Evolutionary conservation across 2,113 vertebrate genomes (phyloP).

Genomic region (Egretta garzetta): DNA sequence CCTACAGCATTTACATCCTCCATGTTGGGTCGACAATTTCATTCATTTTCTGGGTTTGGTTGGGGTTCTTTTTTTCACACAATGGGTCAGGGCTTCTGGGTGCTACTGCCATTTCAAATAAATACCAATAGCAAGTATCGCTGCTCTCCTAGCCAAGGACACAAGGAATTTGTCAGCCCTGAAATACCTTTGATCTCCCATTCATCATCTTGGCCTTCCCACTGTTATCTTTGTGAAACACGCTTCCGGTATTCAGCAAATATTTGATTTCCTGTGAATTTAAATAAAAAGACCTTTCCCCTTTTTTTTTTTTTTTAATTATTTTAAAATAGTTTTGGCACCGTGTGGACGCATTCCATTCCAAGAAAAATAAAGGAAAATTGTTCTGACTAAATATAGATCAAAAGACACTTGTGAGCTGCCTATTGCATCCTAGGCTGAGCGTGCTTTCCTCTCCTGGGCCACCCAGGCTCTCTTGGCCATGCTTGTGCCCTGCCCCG

Average conservation of each 20-base stretch:
- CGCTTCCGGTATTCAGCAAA: conserved; percentile 59
- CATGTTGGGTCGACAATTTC: rapidly evolving
- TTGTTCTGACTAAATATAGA: conserved; percentile 18
- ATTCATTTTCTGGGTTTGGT: neutral
- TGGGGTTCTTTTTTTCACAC: neutral
- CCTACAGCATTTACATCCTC: neutral
- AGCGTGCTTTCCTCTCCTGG: neutral
- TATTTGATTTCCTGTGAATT: conserved; percentile 68
- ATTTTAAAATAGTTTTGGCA: conserved; percentile 20
- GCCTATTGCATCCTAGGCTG: neutral
- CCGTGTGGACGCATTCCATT: neutral
- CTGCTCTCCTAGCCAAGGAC: neutral
- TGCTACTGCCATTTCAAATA: rapidly evolving
- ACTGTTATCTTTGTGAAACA: conserved; percentile 54
- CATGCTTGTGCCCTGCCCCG: neutral
- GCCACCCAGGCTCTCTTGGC: neutral
- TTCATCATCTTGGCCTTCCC: conserved; percentile 36
- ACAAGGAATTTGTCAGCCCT: neutral
- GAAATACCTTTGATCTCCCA: conserved; percentile 32
- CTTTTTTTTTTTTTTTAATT: neutral
- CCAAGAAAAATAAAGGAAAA: conserved; percentile 46
- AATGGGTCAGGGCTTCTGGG: neutral
- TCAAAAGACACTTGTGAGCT: conserved; percentile 25
- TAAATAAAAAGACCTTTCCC: conserved; percentile 34
- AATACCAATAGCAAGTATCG: neutral